Evolutionary conservation across 2,113 vertebrate genomes (phyloP), one percentile per base, ranked within the genome.

Genomic region (Origma solitaria): DNA sequence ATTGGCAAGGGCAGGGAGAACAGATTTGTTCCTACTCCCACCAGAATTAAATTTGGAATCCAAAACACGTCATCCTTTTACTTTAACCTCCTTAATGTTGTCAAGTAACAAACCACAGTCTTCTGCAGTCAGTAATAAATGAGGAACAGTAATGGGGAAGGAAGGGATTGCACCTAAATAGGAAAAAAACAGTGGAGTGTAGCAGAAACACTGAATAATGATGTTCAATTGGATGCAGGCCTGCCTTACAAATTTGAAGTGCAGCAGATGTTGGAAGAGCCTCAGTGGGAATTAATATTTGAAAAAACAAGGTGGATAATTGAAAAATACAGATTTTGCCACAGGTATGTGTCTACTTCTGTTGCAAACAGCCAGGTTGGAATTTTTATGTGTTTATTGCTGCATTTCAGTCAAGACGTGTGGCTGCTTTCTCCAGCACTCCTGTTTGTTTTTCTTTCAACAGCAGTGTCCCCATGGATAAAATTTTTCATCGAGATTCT

Each of bases 161-260:
- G 79, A 69, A n/a, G 50, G 19, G 51, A 24, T 65, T 86, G 71
- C 4, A 69, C 24, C 66, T 56, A 13, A 71, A 45, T 24, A 57
- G 35, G 35, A 23, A 60, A 58, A 6, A 5, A 38, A 38, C 22
- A 61, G 9, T 25, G 27, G 30, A 24, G 35, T n/a, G 33, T 37
- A 37, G 33, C 42, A 6, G 35, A 62, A 80, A 49, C 38, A 7
- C 53, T 27, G 27, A 44, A 35, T 82, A 45, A 76, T 70, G 9
- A 3, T 37, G 37, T 79, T 82, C 68, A 24, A 64, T 86, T 91
- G 57, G 11, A 86, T 93, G 20, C 95, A 99, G 99, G 99, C 92
- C 96, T 99, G 96, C 99, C 99, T n/a, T 99, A 99, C 97, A 99
- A 98, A 96, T 99, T 99, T 93, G 98, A 99, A 97, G 97, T 99